These are phyloP conservation scores for Fragum sueziense DNA, from an alignment of 2,888 invertebrate genomes.

Conservation along the genomic window DNA sequence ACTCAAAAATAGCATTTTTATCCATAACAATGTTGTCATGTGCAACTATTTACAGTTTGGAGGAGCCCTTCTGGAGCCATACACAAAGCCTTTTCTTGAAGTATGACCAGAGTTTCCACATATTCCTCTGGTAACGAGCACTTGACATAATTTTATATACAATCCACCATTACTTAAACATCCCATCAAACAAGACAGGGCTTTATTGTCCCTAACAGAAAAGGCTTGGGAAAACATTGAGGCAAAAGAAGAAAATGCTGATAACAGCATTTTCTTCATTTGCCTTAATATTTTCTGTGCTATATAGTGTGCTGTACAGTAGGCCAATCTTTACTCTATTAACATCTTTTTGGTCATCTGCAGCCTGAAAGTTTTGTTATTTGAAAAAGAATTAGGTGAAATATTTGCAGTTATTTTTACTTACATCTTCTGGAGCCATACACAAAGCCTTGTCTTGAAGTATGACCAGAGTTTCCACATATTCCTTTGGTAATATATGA, in stretches of 20 bases:
- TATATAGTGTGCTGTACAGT: too few species aligned
- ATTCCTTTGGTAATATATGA: constrained; percentile 89
- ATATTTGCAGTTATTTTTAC: background rate
- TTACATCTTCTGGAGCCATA: constrained; percentile 80
- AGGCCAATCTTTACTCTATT: too few species aligned
- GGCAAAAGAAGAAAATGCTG: too few species aligned
- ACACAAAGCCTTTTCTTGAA: constrained; percentile 82
- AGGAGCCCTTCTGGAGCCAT: constrained; percentile 78
- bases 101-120: constrained; percentile 84
- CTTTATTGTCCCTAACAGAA: too few species aligned
- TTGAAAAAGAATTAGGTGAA: background rate
- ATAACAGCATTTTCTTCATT: too few species aligned
- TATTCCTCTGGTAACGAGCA: constrained; percentile 89
- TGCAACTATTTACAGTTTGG: too few species aligned
- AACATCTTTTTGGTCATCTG: too few species aligned
- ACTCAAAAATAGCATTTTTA: too few species aligned
- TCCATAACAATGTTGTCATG: too few species aligned
- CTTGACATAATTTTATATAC: constrained; percentile 90
- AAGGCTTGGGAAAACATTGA: too few species aligned
- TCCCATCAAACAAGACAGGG: too few species aligned
- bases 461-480: constrained; percentile 85
- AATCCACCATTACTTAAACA: constrained; percentile 89
- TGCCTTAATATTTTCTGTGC: too few species aligned
- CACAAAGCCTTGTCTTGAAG: constrained; percentile 82
- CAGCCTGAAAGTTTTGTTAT: background rate